These are phyloP conservation scores for Hypselothyrea guttata DNA, from an alignment of 2,888 invertebrate genomes.

Conservation along the genomic window DNA sequence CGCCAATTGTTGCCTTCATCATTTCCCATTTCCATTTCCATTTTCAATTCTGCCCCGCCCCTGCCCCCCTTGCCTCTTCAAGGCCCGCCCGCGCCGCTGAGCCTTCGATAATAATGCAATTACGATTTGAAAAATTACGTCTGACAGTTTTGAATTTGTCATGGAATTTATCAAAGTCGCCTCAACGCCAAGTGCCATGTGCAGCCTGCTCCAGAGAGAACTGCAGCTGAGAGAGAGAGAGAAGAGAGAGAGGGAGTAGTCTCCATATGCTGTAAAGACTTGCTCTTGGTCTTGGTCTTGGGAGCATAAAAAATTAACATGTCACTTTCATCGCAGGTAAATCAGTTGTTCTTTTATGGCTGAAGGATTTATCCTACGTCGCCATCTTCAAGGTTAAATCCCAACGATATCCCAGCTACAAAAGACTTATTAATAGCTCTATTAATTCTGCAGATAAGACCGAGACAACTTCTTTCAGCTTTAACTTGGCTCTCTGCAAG, in stretches of 20 bases:
- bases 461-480: slow-evolving; percentile 51
- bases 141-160: slow-evolving; percentile 81
- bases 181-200: slow-evolving; percentile 40
- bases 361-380: slow-evolving; percentile 58
- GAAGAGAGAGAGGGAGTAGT: slow-evolving; percentile 15
- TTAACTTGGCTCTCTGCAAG: slow-evolving; percentile 39
- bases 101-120: slow-evolving; percentile 79
- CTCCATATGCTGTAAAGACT: slow-evolving; percentile 36
- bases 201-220: slow-evolving; percentile 19
- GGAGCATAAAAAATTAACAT: slow-evolving; percentile 69
- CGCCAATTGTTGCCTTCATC: slow-evolving; percentile 79
- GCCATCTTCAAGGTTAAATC: slow-evolving; percentile 53
- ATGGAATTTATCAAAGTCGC: slow-evolving; percentile 80
- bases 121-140: slow-evolving; percentile 80
- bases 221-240: too few species aligned
- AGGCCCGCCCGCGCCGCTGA: slow-evolving; percentile 24
- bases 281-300: slow-evolving; percentile 31
- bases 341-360: slow-evolving; percentile 63
- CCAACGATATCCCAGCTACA: slow-evolving; percentile 54
- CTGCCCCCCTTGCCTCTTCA: too few species aligned
- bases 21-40: slow-evolving; percentile 62
- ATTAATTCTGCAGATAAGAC: slow-evolving; percentile 73
- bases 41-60: slow-evolving; percentile 29
- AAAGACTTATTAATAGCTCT: slow-evolving; percentile 77
- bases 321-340: slow-evolving; percentile 77